Conservation (phyloP, 2,888 invertebrate genomes). For the Phalangium opilio region DNA sequence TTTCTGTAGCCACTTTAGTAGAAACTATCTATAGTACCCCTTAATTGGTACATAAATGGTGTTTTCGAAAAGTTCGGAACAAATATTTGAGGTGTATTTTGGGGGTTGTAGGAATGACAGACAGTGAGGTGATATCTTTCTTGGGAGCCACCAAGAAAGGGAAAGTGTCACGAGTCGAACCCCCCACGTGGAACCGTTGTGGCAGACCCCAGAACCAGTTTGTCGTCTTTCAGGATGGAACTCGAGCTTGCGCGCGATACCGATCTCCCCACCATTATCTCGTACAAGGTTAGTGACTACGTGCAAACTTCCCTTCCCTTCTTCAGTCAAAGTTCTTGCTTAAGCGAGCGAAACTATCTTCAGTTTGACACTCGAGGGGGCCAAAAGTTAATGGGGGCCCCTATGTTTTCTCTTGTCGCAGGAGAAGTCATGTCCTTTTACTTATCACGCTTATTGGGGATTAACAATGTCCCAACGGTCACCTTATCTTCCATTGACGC, state of each 20-base stretch:
- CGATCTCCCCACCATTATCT: constrained; percentile 27
- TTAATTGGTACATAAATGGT: too few species aligned
- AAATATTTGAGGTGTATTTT: too few species aligned
- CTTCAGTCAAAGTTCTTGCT: not conserved
- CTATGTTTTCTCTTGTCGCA: constrained; percentile 16
- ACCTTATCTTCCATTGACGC: constrained; percentile 21
- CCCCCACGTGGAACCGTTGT: constrained; percentile 29
- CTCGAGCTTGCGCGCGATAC: constrained; percentile 28
- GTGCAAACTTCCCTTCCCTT: not conserved
- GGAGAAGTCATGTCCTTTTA: constrained; percentile 30
- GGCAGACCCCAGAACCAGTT: constrained; percentile 29
- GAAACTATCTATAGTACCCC: too few species aligned
- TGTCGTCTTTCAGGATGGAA: constrained; percentile 25
- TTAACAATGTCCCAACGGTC: constrained; percentile 28
- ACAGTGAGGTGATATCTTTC: constrained; percentile 18
- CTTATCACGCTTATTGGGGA: constrained; percentile 26
- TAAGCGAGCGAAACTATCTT: not conserved
- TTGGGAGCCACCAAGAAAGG: constrained; percentile 18
- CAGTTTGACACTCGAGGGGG: not conserved
- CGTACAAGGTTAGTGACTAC: constrained; percentile 25
- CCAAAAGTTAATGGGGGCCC: not conserved
- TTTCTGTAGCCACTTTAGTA: too few species aligned
- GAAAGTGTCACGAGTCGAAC: constrained; percentile 14
- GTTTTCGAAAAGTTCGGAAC: too few species aligned
- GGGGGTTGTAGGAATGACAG: constrained; percentile 21